These are phyloP conservation scores for Amphilophus citrinellus DNA, from an alignment of 2,113 vertebrate genomes.

Conservation along the genomic window DNA sequence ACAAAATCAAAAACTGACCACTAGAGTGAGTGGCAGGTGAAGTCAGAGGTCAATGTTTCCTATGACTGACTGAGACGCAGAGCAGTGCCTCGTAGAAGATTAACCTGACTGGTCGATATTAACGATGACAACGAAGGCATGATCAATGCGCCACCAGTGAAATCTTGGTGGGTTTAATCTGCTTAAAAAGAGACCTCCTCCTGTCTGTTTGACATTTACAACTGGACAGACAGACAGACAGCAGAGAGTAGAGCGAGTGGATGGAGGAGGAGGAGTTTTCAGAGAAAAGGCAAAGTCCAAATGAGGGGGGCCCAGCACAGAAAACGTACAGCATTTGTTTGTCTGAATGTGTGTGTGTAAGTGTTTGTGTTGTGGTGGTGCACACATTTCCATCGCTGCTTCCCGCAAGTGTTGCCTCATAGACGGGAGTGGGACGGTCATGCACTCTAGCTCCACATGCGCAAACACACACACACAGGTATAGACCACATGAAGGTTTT, in stretches of 20 bases:
- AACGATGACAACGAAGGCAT: conserved; percentile 18
- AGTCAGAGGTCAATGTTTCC: conserved; percentile 55
- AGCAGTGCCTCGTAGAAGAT: conserved; percentile 78
- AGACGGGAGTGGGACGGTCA: conserved; percentile 49
- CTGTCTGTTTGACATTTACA: conserved; percentile 61
- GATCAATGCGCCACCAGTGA: conserved; percentile 27
- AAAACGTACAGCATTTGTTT: conserved; percentile 61
- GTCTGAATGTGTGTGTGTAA: conserved; percentile 47
- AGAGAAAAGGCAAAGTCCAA: conserved; percentile 50
- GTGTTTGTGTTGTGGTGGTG: conserved; percentile 64
- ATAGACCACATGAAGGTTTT: conserved; percentile 38
- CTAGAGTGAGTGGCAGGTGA: conserved; percentile 50
- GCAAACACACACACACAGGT: conserved; percentile 30
- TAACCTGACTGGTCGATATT: conserved; percentile 63
- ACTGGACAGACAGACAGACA: conserved; percentile 37
- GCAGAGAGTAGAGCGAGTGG: conserved; percentile 11
- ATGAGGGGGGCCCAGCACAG: conserved; percentile 25
- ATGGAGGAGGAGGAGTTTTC: background rate
- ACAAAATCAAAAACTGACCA: conserved; percentile 37
- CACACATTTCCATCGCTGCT: conserved; percentile 79
- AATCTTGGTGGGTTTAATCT: conserved; percentile 23
- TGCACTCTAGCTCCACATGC: conserved; percentile 39
- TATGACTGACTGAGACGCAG: conserved; percentile 70
- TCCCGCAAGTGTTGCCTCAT: conserved; percentile 79
- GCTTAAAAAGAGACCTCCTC: conserved; percentile 28